Conservation (phyloP, 53 echinoderm and acorn worm genomes). For the Stichopus horrens region DNA sequence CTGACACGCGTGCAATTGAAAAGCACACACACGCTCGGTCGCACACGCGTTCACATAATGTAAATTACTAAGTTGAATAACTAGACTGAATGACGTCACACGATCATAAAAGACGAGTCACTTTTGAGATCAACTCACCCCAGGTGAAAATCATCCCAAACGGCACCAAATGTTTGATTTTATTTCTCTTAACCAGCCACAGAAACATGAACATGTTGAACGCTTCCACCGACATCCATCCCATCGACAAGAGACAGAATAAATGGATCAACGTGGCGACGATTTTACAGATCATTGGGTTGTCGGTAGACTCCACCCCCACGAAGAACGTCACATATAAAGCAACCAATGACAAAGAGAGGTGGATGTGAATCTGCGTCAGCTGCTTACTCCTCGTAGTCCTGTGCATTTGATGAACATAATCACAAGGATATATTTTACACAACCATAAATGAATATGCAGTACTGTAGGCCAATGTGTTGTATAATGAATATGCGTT, state of each 20-base stretch:
- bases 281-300: constrained; percentile 49
- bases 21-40: too few relatives aligned
- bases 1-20: too few relatives aligned
- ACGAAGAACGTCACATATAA: constrained; percentile 60
- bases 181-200: constrained; percentile 53
- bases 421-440: not conserved
- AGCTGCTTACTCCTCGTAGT: constrained; percentile 62
- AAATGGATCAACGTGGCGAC: constrained; percentile 66
- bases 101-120: too few relatives aligned
- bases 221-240: constrained; percentile 80
- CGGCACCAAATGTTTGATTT: constrained; percentile 56
- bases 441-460: not conserved
- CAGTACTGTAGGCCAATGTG: not conserved
- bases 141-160: constrained; percentile 56
- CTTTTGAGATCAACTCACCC: constrained; percentile 53
- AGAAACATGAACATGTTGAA: constrained; percentile 71
- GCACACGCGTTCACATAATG: too few relatives aligned
- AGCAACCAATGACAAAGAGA: constrained; percentile 59
- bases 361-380: constrained; percentile 62
- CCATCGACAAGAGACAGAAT: constrained; percentile 69
- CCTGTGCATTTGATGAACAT: constrained; percentile 38
- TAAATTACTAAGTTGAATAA: too few relatives aligned
- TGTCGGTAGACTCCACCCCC: constrained; percentile 56
- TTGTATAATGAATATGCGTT: not conserved
- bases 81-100: too few relatives aligned